These are phyloP conservation scores for Lineus longissimus DNA, from an alignment of 1,140 invertebrate species.

Conservation along the genomic window DNA sequence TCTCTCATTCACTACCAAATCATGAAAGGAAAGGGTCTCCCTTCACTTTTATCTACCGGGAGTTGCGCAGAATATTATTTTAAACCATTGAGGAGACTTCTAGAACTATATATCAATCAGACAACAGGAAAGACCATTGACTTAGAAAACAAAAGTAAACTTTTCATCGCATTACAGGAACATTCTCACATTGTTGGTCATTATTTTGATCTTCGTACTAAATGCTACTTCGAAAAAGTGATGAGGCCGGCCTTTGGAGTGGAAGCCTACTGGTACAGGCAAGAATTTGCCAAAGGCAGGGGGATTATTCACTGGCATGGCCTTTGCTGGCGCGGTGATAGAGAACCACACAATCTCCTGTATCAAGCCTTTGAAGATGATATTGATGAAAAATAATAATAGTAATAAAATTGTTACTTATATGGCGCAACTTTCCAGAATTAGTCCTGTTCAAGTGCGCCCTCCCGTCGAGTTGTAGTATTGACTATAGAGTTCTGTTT, in stretches of 20 bases:
- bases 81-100: not conserved
- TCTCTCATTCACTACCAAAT: not conserved
- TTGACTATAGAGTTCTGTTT: no score
- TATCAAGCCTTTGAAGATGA: constrained; percentile 21
- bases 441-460: constrained; percentile 15
- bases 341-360: constrained; percentile 24
- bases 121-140: constrained; percentile 1
- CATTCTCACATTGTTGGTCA: constrained; percentile 8
- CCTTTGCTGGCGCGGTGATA: constrained; percentile 21
- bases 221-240: constrained; percentile 12
- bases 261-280: constrained; percentile 21
- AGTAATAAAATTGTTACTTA: no score
- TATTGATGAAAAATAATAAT: constrained; percentile 15
- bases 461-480: constrained; percentile 14
- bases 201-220: constrained; percentile 23
- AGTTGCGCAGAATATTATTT: constrained; percentile 4
- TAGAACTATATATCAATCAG: not conserved
- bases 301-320: constrained; percentile 27
- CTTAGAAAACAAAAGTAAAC: not conserved
- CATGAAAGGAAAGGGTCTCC: not conserved
- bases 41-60: not conserved
- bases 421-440: constrained; percentile 4
- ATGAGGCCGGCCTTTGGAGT: constrained; percentile 17
- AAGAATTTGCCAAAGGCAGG: constrained; percentile 25
- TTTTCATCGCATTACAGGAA: not conserved